Base-by-base conservation (phyloP, 2,888 invertebrate species). In the Ethmia dodecea region DNA sequence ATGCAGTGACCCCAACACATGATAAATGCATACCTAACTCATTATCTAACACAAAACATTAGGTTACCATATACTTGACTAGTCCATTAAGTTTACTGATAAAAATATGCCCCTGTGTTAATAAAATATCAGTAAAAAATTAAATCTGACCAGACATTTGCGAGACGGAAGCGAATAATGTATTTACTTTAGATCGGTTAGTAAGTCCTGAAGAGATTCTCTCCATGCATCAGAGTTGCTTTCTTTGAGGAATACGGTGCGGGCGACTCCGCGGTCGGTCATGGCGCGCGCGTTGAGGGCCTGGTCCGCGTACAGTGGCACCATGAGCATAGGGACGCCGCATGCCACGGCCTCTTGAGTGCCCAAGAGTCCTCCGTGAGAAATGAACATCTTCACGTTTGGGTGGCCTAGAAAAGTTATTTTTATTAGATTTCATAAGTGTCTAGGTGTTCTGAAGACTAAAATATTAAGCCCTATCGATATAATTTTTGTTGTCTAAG, bases 341-440 rank as follows among this genome's bases (percentile, higher is more conserved):
- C 88, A 87, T 15, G 86, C 86, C 13, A 88, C 86, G 1, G 89
- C 86, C 55, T 90, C 90, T 55, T 89, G 89, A 0, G 88, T 86
- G 27, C 89, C 88, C 37, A 89, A 79, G 25, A 89, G 70, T 3
- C 90, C 90, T 3, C 90, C 90, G 63, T 90, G 90, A 1, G 89
- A 88, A 56, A 91, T 88, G 55, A 90, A 90, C 35, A 89, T 54
- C 45, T 77, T 81, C 1, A 88, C 79, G 43, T 88, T 88, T 2
- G 80, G 81, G 45, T 90, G 89, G 60, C 86, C 87, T n/a, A n/a
- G n/a, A n/a, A n/a, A n/a, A n/a, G n/a, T n/a, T n/a, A n/a, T n/a
- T n/a, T n/a, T n/a, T n/a, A n/a, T n/a, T n/a, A n/a, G n/a, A n/a
- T n/a, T n/a, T n/a, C n/a, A n/a, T n/a, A n/a, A n/a, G n/a, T n/a